These are phyloP conservation scores for Ahaetulla prasina DNA, from an alignment of 2,113 vertebrate genomes.

Conservation along the genomic window DNA sequence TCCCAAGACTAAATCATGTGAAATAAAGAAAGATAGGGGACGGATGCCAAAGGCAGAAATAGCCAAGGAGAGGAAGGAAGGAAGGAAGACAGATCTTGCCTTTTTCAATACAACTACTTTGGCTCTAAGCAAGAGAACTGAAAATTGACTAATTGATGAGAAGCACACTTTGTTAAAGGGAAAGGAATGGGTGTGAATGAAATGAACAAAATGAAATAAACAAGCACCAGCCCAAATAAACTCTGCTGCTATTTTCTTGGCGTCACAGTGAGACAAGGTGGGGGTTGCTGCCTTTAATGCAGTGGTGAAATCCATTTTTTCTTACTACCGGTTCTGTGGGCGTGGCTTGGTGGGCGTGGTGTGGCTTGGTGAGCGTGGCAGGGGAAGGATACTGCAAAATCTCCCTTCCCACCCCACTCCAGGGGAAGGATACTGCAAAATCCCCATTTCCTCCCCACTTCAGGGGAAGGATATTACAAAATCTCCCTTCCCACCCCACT, in stretches of 20 bases:
- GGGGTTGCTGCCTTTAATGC: neutral
- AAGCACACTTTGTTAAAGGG: neutral
- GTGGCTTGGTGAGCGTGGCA: too few species aligned
- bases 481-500: too few species aligned
- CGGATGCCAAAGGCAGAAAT: neutral
- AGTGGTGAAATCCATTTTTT: too few species aligned
- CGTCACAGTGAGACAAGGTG: neutral
- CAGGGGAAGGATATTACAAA: too few species aligned
- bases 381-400: too few species aligned
- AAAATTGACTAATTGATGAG: neutral
- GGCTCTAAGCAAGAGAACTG: neutral
- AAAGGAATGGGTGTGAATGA: neutral
- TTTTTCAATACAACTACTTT: neutral
- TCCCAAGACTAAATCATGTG: neutral
- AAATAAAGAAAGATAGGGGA: neutral
- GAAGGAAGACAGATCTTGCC: neutral
- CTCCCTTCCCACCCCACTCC: too few species aligned
- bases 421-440: too few species aligned
- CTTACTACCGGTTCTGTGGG: too few species aligned
- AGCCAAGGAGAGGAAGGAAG: neutral
- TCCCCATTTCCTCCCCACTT: too few species aligned
- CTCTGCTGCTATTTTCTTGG: neutral
- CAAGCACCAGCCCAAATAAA: neutral
- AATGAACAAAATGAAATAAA: neutral
- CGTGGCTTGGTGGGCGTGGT: too few species aligned